Base-by-base conservation (phyloP, 1,140 invertebrate genomes). In the Mactra quadrangularis region DNA sequence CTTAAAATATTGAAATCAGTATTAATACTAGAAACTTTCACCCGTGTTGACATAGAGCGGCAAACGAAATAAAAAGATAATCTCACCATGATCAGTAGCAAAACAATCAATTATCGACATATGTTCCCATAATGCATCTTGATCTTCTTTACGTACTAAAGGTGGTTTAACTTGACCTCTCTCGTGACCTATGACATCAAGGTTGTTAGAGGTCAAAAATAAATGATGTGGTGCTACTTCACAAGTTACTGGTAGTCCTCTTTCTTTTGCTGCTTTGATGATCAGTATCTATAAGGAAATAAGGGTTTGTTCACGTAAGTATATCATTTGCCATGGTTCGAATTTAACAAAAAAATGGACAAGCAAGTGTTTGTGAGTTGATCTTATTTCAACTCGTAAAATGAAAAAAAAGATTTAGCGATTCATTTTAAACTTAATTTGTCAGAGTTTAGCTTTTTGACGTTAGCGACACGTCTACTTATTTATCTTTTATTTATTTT, bases 161-260 rank as follows among this genome's bases (percentile, higher is more conserved):
- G 95, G 92, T 0, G 99, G 99, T 22, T 96, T 94, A 0, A 99
- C 99, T 94, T 98, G 95, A 68, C 96, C 95, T 90, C 95, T 95
- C 3, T 57, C 87, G n/a, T 88, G 78, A 31, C 95, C 95, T 7
- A 93, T 89, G 0, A 95, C 95, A 0, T 94, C 93, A 47, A 96
- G 93, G 75, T 92, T 89, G 55, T 88, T 86, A 25, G 83, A 45
- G 31, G 96, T 96, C 7, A 99, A 94, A 92, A 99, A 99, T 41
- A 99, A 93, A 94, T 99, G 99, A 93, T 99, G 99, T 0, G 99
- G 99, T 88, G 97, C 96, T 1, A 99, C 99, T 93, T 99, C 99
- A 93, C 99, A 99, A 0, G 99, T 99, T 1, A 93, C 90, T 82
- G 96, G 95, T 9, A 99, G 93, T 27, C 98, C 98, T 93, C 95